Conservation (phyloP, 2,797 vertebrate species). For the Hypotaenidia okinawae region DNA sequence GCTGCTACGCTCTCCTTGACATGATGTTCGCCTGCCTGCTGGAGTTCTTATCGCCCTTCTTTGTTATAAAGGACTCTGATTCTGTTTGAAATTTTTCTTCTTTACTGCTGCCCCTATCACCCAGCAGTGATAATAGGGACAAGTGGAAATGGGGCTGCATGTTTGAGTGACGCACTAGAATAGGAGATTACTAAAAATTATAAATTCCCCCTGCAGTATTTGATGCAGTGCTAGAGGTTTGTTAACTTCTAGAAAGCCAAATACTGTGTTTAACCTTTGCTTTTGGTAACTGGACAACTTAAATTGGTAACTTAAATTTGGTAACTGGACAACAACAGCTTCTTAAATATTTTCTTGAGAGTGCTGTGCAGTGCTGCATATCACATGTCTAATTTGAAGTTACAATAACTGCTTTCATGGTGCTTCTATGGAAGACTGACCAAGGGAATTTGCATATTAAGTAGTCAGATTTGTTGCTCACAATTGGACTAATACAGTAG, state of each 20-base stretch:
- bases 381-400: conserved; percentile 41
- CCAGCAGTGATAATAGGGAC: not conserved
- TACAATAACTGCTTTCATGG: conserved; percentile 63
- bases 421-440: conserved; percentile 28
- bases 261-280: not conserved
- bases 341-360: conserved; percentile 14
- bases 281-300: not conserved
- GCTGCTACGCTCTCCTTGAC: conserved; percentile 37
- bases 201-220: not conserved
- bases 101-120: conserved; percentile 22
- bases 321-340: not conserved
- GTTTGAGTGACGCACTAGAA: not conserved
- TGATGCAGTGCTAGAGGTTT: not conserved
- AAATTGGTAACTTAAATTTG: not conserved
- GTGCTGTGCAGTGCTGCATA: not conserved
- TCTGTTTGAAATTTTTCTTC: conserved; percentile 26
- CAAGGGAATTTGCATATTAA: conserved; percentile 61
- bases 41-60: not conserved
- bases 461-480: conserved; percentile 44
- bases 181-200: not conserved
- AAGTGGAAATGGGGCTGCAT: not conserved
- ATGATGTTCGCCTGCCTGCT: not conserved
- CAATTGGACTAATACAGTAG: conserved; percentile 4
- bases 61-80: not conserved
- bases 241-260: not conserved